Conservation (phyloP, 2,797 vertebrate species). For the Neosalanx taihuensis region DNA sequence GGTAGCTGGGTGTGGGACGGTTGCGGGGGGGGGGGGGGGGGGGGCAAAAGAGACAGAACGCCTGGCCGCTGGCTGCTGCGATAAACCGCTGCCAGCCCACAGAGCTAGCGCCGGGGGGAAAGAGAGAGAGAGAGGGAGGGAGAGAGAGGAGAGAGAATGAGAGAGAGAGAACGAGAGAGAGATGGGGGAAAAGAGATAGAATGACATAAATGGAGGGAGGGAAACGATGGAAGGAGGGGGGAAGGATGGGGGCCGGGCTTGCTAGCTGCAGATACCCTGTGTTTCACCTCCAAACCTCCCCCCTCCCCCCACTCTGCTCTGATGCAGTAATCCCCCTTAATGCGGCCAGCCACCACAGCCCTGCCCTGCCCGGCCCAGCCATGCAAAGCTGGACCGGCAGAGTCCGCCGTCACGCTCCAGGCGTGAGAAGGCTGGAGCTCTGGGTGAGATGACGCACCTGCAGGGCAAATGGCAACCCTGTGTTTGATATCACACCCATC, state of each 20-base stretch:
- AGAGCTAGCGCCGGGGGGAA: neutral
- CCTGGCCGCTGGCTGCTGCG: neutral
- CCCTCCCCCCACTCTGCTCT: slow-evolving; percentile 30
- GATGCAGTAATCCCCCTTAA: slow-evolving; percentile 58
- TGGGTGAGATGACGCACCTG: slow-evolving; percentile 29
- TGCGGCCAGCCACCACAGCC: slow-evolving; percentile 38
- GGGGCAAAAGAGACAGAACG: neutral
- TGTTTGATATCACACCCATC: neutral
- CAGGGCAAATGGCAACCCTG: slow-evolving; percentile 8
- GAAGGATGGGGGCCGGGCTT: slow-evolving; percentile 28
- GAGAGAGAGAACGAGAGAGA: neutral
- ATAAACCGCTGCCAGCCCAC: neutral
- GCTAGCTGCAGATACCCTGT: slow-evolving; percentile 40
- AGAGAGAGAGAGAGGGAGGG: neutral
- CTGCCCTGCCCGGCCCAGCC: slow-evolving; percentile 6
- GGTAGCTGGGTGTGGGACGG: too few species aligned
- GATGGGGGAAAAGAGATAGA: neutral
- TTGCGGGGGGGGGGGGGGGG: neutral
- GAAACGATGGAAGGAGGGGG: neutral
- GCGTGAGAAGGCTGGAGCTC: slow-evolving; percentile 7
- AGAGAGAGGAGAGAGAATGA: slow-evolving; percentile 1
- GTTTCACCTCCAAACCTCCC: slow-evolving; percentile 45
- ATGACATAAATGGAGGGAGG: neutral
- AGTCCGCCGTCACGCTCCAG: slow-evolving; percentile 24
- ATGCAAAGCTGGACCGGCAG: slow-evolving; percentile 24